Percentiles rank a stretch among this genome's conserved stretches.
These are phyloP conservation scores for Saccostrea echinata DNA, from an alignment of 1,140 invertebrate genomes.

Conservation along the genomic window DNA sequence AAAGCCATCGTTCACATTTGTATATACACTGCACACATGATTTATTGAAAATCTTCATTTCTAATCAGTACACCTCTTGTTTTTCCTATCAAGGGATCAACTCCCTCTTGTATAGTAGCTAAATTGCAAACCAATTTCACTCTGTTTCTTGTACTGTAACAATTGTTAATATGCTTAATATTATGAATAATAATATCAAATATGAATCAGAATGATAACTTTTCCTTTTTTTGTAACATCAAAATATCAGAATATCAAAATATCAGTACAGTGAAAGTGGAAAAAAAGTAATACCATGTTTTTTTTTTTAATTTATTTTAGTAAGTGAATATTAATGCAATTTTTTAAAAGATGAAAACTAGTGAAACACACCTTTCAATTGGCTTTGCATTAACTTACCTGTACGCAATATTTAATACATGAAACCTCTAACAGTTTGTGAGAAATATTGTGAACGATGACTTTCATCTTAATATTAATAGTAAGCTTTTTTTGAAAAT, in stretches of 20 bases:
- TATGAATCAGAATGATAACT: too few relatives aligned
- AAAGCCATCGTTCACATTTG: constrained; percentile 28
- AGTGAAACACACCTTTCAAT: neutral
- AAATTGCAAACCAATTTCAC: too few relatives aligned
- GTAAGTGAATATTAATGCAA: neutral
- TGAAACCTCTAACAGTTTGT: neutral
- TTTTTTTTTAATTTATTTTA: too few relatives aligned
- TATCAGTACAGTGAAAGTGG: too few relatives aligned
- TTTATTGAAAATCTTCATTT: neutral
- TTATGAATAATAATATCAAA: too few relatives aligned
- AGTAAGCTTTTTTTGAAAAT: neutral
- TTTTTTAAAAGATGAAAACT: neutral
- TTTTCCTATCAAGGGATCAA: neutral
- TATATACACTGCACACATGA: constrained; percentile 16
- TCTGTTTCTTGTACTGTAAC: too few relatives aligned
- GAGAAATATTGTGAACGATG: neutral
- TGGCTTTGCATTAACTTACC: constrained; percentile 11
- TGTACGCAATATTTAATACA: neutral
- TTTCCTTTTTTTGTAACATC: too few relatives aligned
- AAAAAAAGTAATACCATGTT: too few relatives aligned
- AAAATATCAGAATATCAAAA: too few relatives aligned
- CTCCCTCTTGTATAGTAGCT: neutral
- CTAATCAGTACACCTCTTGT: neutral
- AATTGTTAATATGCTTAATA: too few relatives aligned
- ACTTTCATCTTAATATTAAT: constrained; percentile 8